These are phyloP conservation scores for Spea hammondii DNA, from an alignment of 2,797 vertebrate species.

Conservation along the genomic window DNA sequence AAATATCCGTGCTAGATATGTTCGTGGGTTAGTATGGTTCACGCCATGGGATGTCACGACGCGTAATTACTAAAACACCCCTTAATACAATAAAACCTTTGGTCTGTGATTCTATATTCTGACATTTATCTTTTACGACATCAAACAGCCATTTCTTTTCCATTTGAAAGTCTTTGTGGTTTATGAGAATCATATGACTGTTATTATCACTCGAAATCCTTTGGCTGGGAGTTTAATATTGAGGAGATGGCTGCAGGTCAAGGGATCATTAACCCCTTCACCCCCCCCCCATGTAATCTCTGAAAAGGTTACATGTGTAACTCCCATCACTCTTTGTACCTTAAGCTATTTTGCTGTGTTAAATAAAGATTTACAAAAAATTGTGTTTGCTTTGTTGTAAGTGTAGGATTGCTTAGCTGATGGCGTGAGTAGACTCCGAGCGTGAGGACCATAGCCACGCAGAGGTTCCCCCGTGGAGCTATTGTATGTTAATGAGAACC, in stretches of 20 bases:
- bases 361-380: conserved; percentile 6
- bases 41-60: too few relatives aligned
- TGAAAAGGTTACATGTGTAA: not conserved
- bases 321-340: not conserved
- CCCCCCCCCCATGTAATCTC: not conserved
- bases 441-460: not conserved
- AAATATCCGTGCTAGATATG: too few relatives aligned
- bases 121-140: too few relatives aligned
- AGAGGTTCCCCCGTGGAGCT: not conserved
- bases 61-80: too few relatives aligned
- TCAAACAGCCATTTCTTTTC: too few relatives aligned
- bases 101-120: too few relatives aligned
- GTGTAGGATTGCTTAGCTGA: too few relatives aligned
- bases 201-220: not conserved
- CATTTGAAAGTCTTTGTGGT: not conserved
- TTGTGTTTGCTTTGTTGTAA: too few relatives aligned
- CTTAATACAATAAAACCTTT: too few relatives aligned
- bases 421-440: too few relatives aligned
- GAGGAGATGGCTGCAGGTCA: not conserved
- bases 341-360: not conserved
- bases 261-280: not conserved
- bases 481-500: not conserved
- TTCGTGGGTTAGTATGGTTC: too few relatives aligned
- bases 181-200: not conserved
- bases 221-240: not conserved